phyloP scores from a whole-genome alignment of 1,140 invertebrate genomes.

The Holotrichia oblita region DNA sequence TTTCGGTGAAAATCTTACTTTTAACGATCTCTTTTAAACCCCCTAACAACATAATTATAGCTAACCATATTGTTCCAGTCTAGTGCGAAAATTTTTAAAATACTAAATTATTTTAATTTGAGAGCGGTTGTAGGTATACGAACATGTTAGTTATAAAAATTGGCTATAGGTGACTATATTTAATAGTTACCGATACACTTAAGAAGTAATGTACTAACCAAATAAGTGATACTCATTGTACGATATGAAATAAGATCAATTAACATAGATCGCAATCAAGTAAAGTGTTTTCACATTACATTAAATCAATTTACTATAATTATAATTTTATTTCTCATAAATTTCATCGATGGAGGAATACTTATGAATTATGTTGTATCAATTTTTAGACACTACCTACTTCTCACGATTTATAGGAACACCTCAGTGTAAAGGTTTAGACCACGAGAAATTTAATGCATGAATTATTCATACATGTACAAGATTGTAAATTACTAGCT shows the following conservation, averaged over 20 bases:
- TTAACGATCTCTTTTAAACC: background rate
- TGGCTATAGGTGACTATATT: too few species aligned
- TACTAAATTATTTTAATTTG: background rate
- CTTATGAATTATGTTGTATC: too few species aligned
- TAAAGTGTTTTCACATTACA: too few species aligned
- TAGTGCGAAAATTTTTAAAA: slow-evolving; percentile 7
- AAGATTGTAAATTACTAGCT: background rate
- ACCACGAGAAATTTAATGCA: background rate
- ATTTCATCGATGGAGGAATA: too few species aligned
- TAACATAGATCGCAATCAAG: too few species aligned
- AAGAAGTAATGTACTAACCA: too few species aligned
- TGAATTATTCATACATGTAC: slow-evolving; percentile 10
- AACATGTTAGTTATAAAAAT: too few species aligned
- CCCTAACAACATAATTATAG: background rate
- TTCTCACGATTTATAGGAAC: background rate
- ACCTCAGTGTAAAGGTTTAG: background rate
- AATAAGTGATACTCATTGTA: too few species aligned
- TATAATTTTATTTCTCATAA: too few species aligned
- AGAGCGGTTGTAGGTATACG: background rate
- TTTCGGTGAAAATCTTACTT: background rate
- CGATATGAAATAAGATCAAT: too few species aligned
- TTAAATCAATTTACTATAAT: too few species aligned
- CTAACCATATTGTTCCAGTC: background rate
- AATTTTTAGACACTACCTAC: background rate
- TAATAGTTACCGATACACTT: too few species aligned